Conservation (phyloP, 1,140 invertebrate genomes). For the Frieseomelitta varia region DNA sequence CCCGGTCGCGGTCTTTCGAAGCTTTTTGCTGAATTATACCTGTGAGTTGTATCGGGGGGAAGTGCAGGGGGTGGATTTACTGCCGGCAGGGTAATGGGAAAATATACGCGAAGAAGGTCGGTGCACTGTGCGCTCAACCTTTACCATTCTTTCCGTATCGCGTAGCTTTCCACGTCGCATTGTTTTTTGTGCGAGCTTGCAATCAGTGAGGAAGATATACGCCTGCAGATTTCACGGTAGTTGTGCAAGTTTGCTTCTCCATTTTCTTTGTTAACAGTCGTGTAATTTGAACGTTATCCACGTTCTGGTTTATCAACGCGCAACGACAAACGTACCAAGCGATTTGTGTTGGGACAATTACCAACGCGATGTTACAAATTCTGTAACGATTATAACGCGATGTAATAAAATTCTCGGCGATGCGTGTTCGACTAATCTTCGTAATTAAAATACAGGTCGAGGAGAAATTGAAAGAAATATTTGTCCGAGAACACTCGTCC, state of each 20-base stretch:
- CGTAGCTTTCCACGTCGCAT: neutral
- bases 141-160: neutral
- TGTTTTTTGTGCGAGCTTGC: neutral
- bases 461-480: too few relatives aligned
- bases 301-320: too few relatives aligned
- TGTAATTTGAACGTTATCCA: too few relatives aligned
- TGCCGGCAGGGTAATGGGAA: neutral
- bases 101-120: neutral
- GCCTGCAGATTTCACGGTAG: neutral
- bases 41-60: neutral
- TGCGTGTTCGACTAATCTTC: too few relatives aligned
- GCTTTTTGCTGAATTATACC: constrained; percentile 21
- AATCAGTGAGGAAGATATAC: neutral
- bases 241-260: neutral
- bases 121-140: neutral
- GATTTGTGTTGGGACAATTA: too few relatives aligned
- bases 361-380: too few relatives aligned
- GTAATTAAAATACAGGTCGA: neutral
- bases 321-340: too few relatives aligned
- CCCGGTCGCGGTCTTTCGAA: neutral
- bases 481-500: neutral
- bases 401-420: too few relatives aligned
- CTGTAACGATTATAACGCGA: too few relatives aligned
- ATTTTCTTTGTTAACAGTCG: neutral
- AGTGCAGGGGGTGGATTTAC: neutral